phyloP scores from a whole-genome alignment of 2,113 vertebrate genomes.

The Gobio gobio region DNA sequence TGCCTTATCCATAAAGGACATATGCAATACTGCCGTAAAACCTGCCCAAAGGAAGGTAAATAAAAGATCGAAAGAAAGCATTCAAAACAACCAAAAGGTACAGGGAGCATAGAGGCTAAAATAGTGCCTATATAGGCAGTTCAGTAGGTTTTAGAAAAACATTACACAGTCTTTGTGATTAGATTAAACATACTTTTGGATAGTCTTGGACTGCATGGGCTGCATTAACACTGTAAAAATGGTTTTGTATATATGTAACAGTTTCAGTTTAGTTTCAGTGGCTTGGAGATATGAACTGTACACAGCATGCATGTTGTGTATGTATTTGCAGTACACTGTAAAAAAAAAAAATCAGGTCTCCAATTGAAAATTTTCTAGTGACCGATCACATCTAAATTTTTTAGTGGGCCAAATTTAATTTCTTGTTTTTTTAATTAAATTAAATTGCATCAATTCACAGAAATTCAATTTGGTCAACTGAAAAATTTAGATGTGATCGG shows the following conservation, averaged over 20 bases:
- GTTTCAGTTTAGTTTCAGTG: neutral
- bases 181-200: neutral
- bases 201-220: neutral
- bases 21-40: too few relatives aligned
- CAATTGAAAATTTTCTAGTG: too few relatives aligned
- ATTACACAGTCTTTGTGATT: neutral
- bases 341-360: too few relatives aligned
- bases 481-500: too few relatives aligned
- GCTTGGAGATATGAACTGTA: conserved; percentile 20
- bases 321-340: too few relatives aligned
- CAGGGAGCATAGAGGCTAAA: neutral
- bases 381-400: too few relatives aligned
- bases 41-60: neutral
- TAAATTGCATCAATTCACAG: too few relatives aligned
- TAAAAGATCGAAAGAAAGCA: neutral
- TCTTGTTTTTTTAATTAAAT: too few relatives aligned
- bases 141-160: neutral
- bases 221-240: conserved; percentile 3
- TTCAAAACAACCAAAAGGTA: neutral
- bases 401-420: too few relatives aligned
- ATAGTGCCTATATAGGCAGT: neutral
- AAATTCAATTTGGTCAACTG: too few relatives aligned
- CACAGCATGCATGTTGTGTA: neutral
- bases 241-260: neutral
- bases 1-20: neutral